phyloP scores from a whole-genome alignment of 2,888 invertebrate genomes.

The Lycocerus yunnanus region DNA sequence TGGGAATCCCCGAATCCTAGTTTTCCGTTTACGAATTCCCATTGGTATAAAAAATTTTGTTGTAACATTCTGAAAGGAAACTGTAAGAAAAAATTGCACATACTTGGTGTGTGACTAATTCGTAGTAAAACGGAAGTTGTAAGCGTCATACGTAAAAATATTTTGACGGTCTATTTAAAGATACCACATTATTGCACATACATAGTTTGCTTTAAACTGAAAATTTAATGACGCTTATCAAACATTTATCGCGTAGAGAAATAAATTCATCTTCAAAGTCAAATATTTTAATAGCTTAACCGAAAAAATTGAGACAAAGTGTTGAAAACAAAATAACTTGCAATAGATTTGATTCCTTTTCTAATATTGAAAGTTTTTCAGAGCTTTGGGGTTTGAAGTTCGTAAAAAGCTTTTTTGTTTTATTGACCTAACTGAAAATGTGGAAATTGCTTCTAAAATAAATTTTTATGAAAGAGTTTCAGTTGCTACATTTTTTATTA shows the following conservation, averaged over 20 bases:
- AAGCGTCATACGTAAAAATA: background rate
- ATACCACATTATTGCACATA: background rate
- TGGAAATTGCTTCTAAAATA: background rate
- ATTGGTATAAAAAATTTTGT: too few species aligned
- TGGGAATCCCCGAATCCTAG: too few species aligned
- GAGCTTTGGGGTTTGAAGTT: background rate
- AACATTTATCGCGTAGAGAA: too few species aligned
- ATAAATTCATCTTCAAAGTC: background rate
- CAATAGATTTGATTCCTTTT: background rate
- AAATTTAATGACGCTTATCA: background rate
- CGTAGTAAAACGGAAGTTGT: background rate
- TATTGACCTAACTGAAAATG: background rate
- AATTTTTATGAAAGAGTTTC: background rate
- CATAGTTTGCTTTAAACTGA: background rate
- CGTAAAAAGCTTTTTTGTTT: background rate
- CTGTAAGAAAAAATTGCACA: background rate
- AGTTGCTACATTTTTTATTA: too few species aligned
- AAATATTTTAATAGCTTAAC: background rate
- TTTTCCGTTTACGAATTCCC: too few species aligned
- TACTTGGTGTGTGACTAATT: background rate
- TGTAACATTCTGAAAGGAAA: too few species aligned
- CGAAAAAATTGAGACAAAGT: background rate
- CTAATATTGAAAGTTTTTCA: background rate
- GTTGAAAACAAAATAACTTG: background rate
- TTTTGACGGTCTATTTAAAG: background rate